Conservation (phyloP, 2,888 invertebrate species). For the Syrphus vitripennis region DNA sequence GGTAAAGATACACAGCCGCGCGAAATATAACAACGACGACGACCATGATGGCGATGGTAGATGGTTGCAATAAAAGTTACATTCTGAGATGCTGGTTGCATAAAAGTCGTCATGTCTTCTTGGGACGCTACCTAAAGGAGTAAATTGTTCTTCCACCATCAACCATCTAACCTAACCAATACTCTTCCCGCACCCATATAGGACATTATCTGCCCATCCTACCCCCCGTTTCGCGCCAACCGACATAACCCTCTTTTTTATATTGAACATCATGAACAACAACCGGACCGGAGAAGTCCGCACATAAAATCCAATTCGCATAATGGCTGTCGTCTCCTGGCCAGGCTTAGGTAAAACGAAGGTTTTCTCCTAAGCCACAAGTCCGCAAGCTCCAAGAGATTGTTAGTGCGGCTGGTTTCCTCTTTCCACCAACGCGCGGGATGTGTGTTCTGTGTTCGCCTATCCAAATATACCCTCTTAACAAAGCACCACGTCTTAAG, state of each 20-base stretch:
- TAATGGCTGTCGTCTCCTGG: conserved; percentile 63
- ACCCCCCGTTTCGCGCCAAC: background rate
- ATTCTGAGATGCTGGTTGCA: conserved; percentile 56
- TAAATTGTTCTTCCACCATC: conserved; percentile 41
- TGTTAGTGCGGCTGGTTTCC: conserved; percentile 48
- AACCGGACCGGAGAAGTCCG: conserved; percentile 58
- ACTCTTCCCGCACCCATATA: conserved; percentile 61
- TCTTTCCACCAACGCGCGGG: conserved; percentile 57
- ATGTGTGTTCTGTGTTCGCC: conserved; percentile 35
- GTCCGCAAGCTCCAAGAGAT: conserved; percentile 50
- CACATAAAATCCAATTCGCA: conserved; percentile 63
- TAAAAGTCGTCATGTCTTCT: conserved; percentile 46
- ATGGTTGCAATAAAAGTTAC: conserved; percentile 63
- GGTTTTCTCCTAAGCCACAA: conserved; percentile 31
- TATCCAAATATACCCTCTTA: conserved; percentile 62
- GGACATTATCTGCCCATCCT: conserved; percentile 42
- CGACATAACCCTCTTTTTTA: conserved; percentile 38
- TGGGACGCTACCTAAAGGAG: conserved; percentile 38
- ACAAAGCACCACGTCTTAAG: conserved; percentile 58
- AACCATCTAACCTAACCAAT: conserved; percentile 26
- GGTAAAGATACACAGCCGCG: conserved; percentile 46
- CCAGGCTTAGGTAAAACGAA: conserved; percentile 20
- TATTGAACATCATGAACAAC: conserved; percentile 36
- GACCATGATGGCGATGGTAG: no score
- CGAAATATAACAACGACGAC: conserved; percentile 50